These are phyloP conservation scores for Pectinophora gossypiella DNA, from an alignment of 1,140 invertebrate genomes.

Conservation along the genomic window DNA sequence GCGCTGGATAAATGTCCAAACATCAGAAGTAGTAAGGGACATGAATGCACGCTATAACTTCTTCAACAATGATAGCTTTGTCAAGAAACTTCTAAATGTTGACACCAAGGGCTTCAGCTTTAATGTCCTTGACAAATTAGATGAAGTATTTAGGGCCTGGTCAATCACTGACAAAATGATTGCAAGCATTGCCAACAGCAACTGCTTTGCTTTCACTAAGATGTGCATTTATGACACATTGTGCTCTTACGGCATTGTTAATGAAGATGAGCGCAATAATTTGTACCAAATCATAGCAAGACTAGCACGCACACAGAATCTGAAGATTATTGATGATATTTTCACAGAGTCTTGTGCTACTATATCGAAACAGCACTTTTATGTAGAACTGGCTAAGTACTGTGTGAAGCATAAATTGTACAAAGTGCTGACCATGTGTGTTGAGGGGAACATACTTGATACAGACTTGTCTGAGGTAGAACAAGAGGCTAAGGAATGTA, in stretches of 20 bases:
- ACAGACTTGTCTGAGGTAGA: slow-evolving; percentile 56
- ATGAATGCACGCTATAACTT: slow-evolving; percentile 66
- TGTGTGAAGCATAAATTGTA: slow-evolving; percentile 74
- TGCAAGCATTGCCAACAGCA: slow-evolving; percentile 59
- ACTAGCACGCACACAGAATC: slow-evolving; percentile 71
- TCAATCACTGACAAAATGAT: slow-evolving; percentile 78
- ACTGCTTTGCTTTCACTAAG: slow-evolving; percentile 72
- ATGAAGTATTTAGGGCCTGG: slow-evolving; percentile 73
- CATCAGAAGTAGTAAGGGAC: slow-evolving; percentile 62
- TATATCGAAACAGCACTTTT: slow-evolving; percentile 73
- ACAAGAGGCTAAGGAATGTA: slow-evolving; percentile 58
- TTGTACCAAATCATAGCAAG: slow-evolving; percentile 73
- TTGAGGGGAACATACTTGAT: slow-evolving; percentile 59
- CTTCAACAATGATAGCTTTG: slow-evolving; percentile 59
- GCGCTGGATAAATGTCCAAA: slow-evolving; percentile 74
- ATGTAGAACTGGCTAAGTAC: slow-evolving; percentile 73
- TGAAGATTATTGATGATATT: slow-evolving; percentile 73
- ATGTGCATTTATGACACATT: slow-evolving; percentile 75
- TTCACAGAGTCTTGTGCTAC: slow-evolving; percentile 74
- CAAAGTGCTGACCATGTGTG: slow-evolving; percentile 67
- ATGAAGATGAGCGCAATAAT: slow-evolving; percentile 69
- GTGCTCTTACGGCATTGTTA: slow-evolving; percentile 74
- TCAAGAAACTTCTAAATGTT: slow-evolving; percentile 55
- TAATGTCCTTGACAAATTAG: slow-evolving; percentile 59
- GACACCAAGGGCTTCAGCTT: slow-evolving; percentile 54